Base-by-base conservation (phyloP, 2,797 vertebrate species). In the Alexandromys oeconomus region DNA sequence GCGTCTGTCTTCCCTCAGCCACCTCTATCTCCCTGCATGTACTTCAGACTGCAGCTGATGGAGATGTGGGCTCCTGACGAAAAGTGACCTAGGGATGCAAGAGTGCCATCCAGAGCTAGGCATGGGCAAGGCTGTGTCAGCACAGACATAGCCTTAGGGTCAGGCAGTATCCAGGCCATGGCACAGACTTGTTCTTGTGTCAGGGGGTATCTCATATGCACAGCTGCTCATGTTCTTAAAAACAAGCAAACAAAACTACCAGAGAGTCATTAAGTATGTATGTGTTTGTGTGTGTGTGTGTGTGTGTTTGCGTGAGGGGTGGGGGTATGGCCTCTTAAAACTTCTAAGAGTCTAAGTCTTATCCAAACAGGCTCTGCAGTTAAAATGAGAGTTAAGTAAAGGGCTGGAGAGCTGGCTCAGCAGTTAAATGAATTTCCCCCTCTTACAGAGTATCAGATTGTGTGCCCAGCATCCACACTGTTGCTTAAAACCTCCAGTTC, bases 321-420 rank as follows among this genome's bases (percentile, higher is more conserved):
- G n/a, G 34, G 25, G 34, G 27, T 88, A 93, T 95, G 57, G 48
- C 25, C 61, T 96, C 31, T 74, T 88, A 71, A 71, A 91, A 80
- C 54, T 92, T 79, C 46, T 95, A 80, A 93, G 84, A 94, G 92
- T 96, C 93, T 97, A 5, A 81, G 40, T 31, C 10, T 89, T 95
- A 61, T 71, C 54, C 11, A 27, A 95, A 90, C 48, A 94, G 10
- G 15, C 89, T 51, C 34, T 81, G 29, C 27, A 65, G 14, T 0
- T 43, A 34, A 23, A 79, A 95, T 67, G 67, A 88, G 40, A 95
- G n/a, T 4, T 43, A 90, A 95, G 94, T 94, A 43, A 6, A 29
- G 59, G 59, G 3, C 14, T 6, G 3, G 80, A 82, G 37, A 46
- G 59, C 29, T 43, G 27, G 27, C n/a, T 46, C 59, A 63, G 6